These are phyloP conservation scores for Trachelipus rathkii DNA, from an alignment of 1,140 invertebrate genomes.

Conservation along the genomic window DNA sequence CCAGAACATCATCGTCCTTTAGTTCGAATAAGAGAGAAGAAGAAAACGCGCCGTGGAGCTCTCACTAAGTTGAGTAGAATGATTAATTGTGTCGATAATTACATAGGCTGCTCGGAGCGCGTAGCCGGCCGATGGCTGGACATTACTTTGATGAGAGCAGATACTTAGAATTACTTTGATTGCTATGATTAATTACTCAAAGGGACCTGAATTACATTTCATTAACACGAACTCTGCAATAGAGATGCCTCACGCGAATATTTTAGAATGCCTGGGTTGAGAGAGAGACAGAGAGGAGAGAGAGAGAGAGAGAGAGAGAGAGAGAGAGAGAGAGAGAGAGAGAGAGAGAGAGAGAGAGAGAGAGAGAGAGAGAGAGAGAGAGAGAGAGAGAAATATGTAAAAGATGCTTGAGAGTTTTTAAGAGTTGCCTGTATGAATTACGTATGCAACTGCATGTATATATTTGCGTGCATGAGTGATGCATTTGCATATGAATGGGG, in stretches of 20 bases:
- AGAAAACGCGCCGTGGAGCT: background rate
- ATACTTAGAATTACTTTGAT: constrained; percentile 43
- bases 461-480: no score
- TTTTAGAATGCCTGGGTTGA: background rate
- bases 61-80: constrained; percentile 34
- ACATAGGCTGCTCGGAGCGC: constrained; percentile 35
- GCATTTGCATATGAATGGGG: no score
- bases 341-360: constrained; percentile 22
- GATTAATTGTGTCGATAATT: constrained; percentile 44
- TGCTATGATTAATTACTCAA: constrained; percentile 41
- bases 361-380: constrained; percentile 18
- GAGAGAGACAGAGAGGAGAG: no score
- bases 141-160: constrained; percentile 43
- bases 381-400: no score
- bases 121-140: constrained; percentile 36
- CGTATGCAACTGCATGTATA: no score
- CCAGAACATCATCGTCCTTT: no score
- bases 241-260: constrained; percentile 19
- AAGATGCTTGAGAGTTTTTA: background rate
- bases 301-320: constrained; percentile 2
- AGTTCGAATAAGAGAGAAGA: no score
- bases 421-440: background rate
- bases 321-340: constrained; percentile 16
- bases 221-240: constrained; percentile 27
- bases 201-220: constrained; percentile 40